phyloP scores from a whole-genome alignment of 2,113 vertebrate genomes.

The Ondatra zibethicus region DNA sequence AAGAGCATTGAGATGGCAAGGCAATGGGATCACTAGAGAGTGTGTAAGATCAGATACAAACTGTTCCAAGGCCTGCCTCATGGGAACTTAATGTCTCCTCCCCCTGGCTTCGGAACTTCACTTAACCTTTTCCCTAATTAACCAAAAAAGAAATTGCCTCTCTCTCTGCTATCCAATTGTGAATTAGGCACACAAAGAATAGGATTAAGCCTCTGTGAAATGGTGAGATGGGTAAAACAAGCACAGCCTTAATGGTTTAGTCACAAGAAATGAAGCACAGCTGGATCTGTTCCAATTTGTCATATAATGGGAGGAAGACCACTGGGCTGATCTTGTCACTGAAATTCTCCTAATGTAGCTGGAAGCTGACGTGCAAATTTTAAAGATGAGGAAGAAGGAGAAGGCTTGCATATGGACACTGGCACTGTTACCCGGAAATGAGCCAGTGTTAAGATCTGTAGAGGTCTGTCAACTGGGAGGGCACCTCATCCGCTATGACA shows the following conservation, averaged over 20 bases:
- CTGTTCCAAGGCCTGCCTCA: background rate
- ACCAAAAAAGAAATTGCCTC: conserved; percentile 30
- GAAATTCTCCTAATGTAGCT: background rate
- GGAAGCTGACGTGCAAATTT: background rate
- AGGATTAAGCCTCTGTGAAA: conserved; percentile 30
- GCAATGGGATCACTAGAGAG: background rate
- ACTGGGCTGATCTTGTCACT: background rate
- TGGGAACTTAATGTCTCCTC: background rate
- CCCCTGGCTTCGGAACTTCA: conserved; percentile 24
- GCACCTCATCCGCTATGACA: background rate
- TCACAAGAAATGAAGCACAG: background rate
- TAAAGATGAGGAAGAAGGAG: conserved; percentile 33
- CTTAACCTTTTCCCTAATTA: conserved; percentile 67
- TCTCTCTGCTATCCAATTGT: conserved; percentile 56
- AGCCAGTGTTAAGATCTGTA: background rate
- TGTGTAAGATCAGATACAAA: background rate
- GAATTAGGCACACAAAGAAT: conserved; percentile 10
- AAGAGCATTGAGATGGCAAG: background rate
- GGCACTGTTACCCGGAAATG: conserved; percentile 38
- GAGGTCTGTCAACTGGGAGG: conserved; percentile 4
- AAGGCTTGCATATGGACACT: background rate
- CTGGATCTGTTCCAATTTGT: background rate
- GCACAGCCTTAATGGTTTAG: background rate
- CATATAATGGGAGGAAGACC: background rate
- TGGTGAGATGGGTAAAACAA: background rate